Evolutionary conservation across 2,888 invertebrate species (phyloP).

Genomic region (Dimorphilus gyrociliatus): DNA sequence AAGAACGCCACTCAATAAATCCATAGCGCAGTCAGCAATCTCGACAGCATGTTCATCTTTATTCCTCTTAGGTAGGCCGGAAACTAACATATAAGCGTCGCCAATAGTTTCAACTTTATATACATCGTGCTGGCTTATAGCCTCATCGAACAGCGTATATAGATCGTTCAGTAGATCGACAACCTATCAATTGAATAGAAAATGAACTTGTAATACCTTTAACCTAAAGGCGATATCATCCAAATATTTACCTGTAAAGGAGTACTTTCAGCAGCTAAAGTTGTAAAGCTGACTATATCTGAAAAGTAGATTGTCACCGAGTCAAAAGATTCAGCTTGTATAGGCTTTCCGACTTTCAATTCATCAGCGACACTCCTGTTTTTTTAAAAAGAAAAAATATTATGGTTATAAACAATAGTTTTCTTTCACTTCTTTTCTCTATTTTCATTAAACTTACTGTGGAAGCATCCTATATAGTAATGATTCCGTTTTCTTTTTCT

Average conservation of each 20-base stretch:
- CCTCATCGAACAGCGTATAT: constrained; percentile 23
- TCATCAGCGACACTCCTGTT: constrained; percentile 29
- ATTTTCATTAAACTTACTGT: constrained; percentile 12
- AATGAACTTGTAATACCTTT: background rate
- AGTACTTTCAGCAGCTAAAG: constrained; percentile 23
- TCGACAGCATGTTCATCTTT: constrained; percentile 19
- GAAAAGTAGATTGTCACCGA: constrained; percentile 32
- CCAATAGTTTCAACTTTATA: constrained; percentile 33
- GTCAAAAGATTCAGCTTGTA: constrained; percentile 26
- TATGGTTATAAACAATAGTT: background rate
- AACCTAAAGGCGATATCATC: background rate
- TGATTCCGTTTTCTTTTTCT: constrained; percentile 23
- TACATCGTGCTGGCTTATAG: constrained; percentile 22
- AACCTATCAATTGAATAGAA: constrained; percentile 13
- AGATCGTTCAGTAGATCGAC: constrained; percentile 20
- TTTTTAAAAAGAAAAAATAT: too few species aligned
- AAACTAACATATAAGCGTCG: constrained; percentile 30
- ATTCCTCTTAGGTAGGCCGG: constrained; percentile 19
- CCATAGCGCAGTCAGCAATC: constrained; percentile 18
- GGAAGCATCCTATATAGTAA: constrained; percentile 25
- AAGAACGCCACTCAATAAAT: constrained; percentile 16
- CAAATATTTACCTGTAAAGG: constrained; percentile 21
- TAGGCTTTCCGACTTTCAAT: constrained; percentile 21
- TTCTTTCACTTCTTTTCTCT: background rate
- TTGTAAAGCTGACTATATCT: constrained; percentile 29